These are phyloP conservation scores for Craterocephalus amniculus DNA, from an alignment of 2,797 vertebrate species.

Conservation along the genomic window DNA sequence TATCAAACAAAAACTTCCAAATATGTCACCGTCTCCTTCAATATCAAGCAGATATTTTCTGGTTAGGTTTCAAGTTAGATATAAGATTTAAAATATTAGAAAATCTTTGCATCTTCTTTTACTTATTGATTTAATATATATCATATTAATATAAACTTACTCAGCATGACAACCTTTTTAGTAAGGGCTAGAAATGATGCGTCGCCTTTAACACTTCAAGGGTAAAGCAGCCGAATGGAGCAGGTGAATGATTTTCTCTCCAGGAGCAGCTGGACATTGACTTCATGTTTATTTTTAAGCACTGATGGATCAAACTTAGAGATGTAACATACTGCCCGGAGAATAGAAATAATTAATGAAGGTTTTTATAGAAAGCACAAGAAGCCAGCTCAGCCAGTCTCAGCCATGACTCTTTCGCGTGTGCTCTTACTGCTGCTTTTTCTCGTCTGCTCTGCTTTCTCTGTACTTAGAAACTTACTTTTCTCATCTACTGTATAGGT, in stretches of 20 bases:
- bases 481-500: constrained; percentile 10
- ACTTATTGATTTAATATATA: too few relatives aligned
- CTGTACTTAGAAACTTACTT: constrained; percentile 1
- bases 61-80: neutral
- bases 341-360: constrained; percentile 75
- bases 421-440: constrained; percentile 29
- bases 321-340: constrained; percentile 43
- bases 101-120: too few relatives aligned
- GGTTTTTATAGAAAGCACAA: constrained; percentile 72
- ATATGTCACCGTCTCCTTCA: neutral
- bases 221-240: constrained; percentile 1
- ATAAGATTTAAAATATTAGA: neutral
- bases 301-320: constrained; percentile 60
- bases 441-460: constrained; percentile 14
- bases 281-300: constrained; percentile 66
- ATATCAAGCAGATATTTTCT: neutral
- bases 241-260: constrained; percentile 15
- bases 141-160: too few relatives aligned
- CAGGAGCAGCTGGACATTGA: constrained; percentile 10
- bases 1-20: neutral
- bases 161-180: too few relatives aligned
- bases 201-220: neutral
- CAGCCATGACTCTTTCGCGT: constrained; percentile 25
- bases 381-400: constrained; percentile 25
- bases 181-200: neutral